A percentile compares a stretch with the other conserved stretches of the same genome.
phyloP scores from a whole-genome alignment of 1,140 invertebrate genomes.

The Calosoma granatense region DNA sequence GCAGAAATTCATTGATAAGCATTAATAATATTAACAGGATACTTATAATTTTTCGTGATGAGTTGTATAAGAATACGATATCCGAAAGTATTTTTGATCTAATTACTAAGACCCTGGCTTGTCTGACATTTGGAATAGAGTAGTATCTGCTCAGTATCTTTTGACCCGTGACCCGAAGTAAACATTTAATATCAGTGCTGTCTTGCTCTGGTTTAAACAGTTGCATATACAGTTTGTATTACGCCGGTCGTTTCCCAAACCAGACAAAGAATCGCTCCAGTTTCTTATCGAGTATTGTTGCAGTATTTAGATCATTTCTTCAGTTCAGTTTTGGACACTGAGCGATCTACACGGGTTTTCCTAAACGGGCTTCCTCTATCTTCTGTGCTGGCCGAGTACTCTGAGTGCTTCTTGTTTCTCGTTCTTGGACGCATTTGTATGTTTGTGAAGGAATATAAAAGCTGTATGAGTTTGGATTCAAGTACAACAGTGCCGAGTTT shows the following conservation, averaged over 20 bases:
- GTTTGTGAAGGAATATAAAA: neutral
- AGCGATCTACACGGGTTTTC: neutral
- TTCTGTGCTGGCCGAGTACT: neutral
- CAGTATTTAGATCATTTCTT: neutral
- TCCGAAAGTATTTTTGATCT: neutral
- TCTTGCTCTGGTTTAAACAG: neutral
- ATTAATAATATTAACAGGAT: too few species aligned
- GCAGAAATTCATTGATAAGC: too few species aligned
- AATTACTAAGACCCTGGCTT: neutral
- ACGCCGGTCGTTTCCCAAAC: neutral
- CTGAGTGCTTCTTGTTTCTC: neutral
- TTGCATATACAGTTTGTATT: neutral
- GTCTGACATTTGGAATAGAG: neutral
- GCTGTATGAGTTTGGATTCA: slow-evolving; percentile 1
- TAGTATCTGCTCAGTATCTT: neutral
- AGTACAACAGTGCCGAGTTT: neutral
- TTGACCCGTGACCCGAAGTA: neutral
- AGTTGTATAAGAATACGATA: too few species aligned
- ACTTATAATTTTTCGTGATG: too few species aligned
- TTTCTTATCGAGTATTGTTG: neutral
- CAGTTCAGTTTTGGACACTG: neutral
- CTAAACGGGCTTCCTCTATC: neutral
- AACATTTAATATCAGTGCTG: neutral
- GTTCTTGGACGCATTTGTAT: neutral
- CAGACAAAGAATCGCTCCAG: neutral